A percentile compares a stretch with the other conserved stretches of the same genome.
These are phyloP conservation scores for Drosophila kurseongensis DNA, from an alignment of 1,140 invertebrate genomes.

Conservation along the genomic window DNA sequence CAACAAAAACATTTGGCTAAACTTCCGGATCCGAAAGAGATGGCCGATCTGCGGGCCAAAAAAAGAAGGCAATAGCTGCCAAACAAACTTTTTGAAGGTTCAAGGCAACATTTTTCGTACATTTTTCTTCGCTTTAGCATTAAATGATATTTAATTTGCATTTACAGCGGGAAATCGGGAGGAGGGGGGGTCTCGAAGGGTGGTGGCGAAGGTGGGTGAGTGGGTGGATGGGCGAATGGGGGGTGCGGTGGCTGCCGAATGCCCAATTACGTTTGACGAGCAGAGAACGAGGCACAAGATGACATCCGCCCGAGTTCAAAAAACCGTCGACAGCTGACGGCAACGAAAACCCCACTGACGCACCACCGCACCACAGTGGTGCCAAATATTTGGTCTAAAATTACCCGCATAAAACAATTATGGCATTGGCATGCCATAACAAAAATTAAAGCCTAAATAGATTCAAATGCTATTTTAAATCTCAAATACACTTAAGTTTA, in stretches of 20 bases:
- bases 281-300: conserved; percentile 42
- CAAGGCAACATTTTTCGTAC: conserved; percentile 41
- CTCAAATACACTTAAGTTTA: too few relatives aligned
- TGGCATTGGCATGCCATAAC: too few relatives aligned
- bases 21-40: conserved; percentile 55
- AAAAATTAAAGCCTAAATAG: too few relatives aligned
- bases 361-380: conserved; percentile 35
- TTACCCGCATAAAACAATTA: too few relatives aligned
- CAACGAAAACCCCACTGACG: conserved; percentile 32
- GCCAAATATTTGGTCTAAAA: neutral
- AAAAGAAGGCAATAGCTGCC: conserved; percentile 19
- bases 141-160: conserved; percentile 60
- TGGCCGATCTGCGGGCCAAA: neutral
- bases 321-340: conserved; percentile 34
- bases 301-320: conserved; percentile 41
- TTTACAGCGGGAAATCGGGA: conserved; percentile 5
- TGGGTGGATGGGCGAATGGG: conserved; percentile 9
- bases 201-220: neutral
- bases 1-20: conserved; percentile 45
- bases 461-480: neutral
- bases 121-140: conserved; percentile 30
- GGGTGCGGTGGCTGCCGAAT: conserved; percentile 35
- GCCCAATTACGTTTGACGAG: conserved; percentile 57
- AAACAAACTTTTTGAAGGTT: conserved; percentile 49
- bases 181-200: too few relatives aligned